Evolutionary conservation across 2,888 invertebrate genomes (phyloP), one percentile per base, ranked within the genome.

Genomic region (Adineta ricciae): DNA sequence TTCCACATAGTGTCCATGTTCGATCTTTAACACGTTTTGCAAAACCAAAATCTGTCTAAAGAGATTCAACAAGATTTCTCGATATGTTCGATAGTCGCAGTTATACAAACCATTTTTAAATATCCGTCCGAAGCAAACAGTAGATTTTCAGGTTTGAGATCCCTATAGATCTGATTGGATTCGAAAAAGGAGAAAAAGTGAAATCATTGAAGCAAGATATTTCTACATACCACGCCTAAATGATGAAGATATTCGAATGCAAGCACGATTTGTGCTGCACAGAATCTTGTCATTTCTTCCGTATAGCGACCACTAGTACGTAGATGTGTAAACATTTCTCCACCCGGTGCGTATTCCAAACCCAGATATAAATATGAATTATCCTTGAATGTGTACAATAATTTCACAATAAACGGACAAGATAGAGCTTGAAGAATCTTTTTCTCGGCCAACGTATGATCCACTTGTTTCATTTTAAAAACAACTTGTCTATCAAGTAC

Each of bases 1-100:
- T 86, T 46, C 86, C 86, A 52, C 86, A 86, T 52, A 86, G 56
- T 54, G 86, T 86, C 84, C 84, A 86, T 38, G 86, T 86, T n/a
- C 86, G 78, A 41, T 86, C 86, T 83, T 84, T 86, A 16, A 86
- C 78, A 46, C 82, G 46, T 73, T 86, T 86, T 9, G 86, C 86
- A 72, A 86, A 86, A 21, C 86, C 86, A 78, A 86, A 86, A 52
- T 86, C 86, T 24, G 86, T 86, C 38, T 64, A 64, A 64, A 64
- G 8, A 64, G 5, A 50, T 19, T 2, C 19, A 50, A 19, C 14
- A 19, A 7, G 19, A 19, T 50, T 50, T 50, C 14, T 7, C 3
- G 14, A 50, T 19, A 50, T 9, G 19, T 50, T 50, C 19, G 3
- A 19, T 16, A n/a, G 27, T 9, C 5, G 32, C 32, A 11, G 27